Base-by-base conservation (phyloP, 64 coral and sea anemone genomes). In the Stichodactyla helianthus region DNA sequence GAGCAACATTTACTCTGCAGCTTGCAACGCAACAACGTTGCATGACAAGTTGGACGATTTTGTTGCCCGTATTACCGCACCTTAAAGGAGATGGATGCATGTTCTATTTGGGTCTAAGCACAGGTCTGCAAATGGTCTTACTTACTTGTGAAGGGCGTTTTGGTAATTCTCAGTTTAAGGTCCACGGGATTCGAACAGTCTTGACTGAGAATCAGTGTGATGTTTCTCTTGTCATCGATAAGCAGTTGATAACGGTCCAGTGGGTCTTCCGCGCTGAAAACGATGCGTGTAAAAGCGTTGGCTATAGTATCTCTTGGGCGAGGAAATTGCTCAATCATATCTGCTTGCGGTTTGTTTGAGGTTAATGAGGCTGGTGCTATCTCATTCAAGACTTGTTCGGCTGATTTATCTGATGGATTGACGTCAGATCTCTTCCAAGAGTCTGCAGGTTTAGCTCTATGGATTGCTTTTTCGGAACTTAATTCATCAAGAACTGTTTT, bases 201-300 rank as follows among this genome's bases (percentile, higher is more conserved):
- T 54, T 7, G 14, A 63, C 27, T 25, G 0, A 65, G n/a, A 59
- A 82, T 82, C 44, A 55, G 74, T 58, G 60, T 87, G 77, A 92
- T 57, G 15, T 56, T 52, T 51, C 70, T 87, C 22, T 87, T 92
- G 0, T 59, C 78, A 82, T 92, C 64, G 19, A 92, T 7, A 35
- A 92, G 79, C 10, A 92, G 62, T 23, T 92, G 79, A 11, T 78
- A 79, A 23, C 79, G 79, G 50, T 59, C 55, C 0, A 22, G 50
- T 13, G 90, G 90, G 82, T 92, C 90, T 15, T 82, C 52, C 6
- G 90, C 90, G 77, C 90, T 87, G 53, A 92, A 92, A 10, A 92
- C 67, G 27, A 92, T 55, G 14, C 82, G 77, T 16, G 77, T 84
- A 50, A 59, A 44, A 35, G 53, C 27, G 61, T 63, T 74, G 2